Evolutionary conservation across 2,888 invertebrate species (phyloP).

Genomic region (Cryptus armator): DNA sequence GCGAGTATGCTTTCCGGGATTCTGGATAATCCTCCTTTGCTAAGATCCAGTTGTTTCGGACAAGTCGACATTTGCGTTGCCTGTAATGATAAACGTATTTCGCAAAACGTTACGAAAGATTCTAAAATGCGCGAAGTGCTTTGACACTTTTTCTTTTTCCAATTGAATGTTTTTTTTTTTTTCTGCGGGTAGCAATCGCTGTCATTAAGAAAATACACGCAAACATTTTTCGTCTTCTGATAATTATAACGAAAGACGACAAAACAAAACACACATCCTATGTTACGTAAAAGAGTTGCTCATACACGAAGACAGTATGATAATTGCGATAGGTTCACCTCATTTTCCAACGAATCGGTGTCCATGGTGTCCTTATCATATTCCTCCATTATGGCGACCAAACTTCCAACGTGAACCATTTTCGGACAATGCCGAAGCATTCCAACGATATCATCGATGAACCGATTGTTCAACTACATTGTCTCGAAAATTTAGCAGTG

Average conservation of each 20-base stretch:
- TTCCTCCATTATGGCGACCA: slow-evolving; percentile 81
- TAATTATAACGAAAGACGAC: no score
- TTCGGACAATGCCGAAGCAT: slow-evolving; percentile 38
- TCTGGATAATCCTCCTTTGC: slow-evolving; percentile 82
- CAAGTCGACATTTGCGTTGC: slow-evolving; percentile 77
- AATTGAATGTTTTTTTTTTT: no score
- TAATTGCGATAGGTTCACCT: slow-evolving; percentile 76
- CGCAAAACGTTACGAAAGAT: not conserved
- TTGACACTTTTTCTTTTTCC: not conserved
- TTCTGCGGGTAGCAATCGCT: no score
- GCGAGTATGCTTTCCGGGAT: slow-evolving; percentile 83
- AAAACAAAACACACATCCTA: no score
- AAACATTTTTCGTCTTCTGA: no score
- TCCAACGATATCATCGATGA: slow-evolving; percentile 13
- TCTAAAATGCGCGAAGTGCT: not conserved
- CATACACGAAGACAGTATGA: not conserved
- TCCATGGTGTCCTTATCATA: slow-evolving; percentile 80
- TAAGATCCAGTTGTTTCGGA: slow-evolving; percentile 83
- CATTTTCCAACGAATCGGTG: slow-evolving; percentile 82
- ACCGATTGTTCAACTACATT: not conserved
- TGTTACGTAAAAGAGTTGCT: no score
- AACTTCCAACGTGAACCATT: slow-evolving; percentile 77
- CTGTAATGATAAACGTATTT: slow-evolving; percentile 66
- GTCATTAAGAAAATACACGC: no score
- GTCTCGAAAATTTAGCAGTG: not conserved